Percentiles rank a stretch among this genome's conserved stretches.
Evolutionary conservation across 2,113 vertebrate genomes (phyloP).

Genomic region (Eira barbara): DNA sequence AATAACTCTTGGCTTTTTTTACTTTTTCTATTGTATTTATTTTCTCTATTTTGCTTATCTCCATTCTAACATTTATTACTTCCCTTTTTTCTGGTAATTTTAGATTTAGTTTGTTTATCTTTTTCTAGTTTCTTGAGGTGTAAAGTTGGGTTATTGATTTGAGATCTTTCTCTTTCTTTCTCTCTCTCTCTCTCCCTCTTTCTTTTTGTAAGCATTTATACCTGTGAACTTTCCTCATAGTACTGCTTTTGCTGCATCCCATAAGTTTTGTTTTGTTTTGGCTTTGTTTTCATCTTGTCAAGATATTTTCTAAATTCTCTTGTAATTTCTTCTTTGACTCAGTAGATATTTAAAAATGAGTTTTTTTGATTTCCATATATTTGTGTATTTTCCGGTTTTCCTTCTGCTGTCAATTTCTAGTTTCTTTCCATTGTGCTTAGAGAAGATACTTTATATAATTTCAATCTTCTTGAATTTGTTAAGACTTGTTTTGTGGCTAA

Average conservation of each 20-base stretch:
- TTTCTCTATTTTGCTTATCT: background rate
- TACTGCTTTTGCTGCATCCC: background rate
- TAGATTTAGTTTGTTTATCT: background rate
- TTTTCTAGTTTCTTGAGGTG: background rate
- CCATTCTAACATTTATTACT: background rate
- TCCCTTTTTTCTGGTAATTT: background rate
- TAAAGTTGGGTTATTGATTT: background rate
- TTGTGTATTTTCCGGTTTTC: background rate
- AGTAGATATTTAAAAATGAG: background rate
- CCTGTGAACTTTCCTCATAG: background rate
- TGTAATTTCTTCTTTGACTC: background rate
- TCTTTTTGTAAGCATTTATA: background rate
- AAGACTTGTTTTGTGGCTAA: background rate
- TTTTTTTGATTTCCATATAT: background rate
- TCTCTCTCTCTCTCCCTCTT: background rate
- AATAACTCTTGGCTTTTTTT: background rate
- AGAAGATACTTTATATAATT: background rate
- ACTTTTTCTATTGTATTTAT: background rate
- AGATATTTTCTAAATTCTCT: background rate
- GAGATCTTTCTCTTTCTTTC: background rate
- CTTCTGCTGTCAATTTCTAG: background rate
- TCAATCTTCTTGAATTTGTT: background rate
- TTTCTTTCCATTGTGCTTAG: background rate
- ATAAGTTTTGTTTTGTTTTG: background rate
- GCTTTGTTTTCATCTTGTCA: background rate